Evolutionary conservation across 2,888 invertebrate genomes (phyloP), one percentile per base, ranked within the genome.

Genomic region (Leptinotarsa tumamoca): DNA sequence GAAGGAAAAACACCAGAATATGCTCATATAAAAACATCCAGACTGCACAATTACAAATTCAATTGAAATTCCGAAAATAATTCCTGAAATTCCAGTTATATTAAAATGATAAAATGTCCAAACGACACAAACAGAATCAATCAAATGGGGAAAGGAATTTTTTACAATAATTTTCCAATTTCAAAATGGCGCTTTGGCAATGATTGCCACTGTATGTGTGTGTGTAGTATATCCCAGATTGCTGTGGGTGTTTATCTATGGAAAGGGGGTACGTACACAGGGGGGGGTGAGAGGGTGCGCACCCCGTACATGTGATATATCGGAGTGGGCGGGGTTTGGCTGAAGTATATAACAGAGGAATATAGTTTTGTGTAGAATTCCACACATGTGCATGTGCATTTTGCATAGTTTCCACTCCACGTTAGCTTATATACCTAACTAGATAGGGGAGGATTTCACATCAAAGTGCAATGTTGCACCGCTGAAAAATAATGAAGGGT

Each of bases 291-390:
- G 81, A 83, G 83, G 84, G 83, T 77, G 81, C 79, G 81, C 82
- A 76, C 81, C 80, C 80, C 78, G 82, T 81, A 82, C 83, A 85
- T 84, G 84, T 85, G 83, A 84, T 83, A 84, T 82, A 83, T 84
- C 80, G 80, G 79, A 77, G 81, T 76, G 80, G 85, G 85, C 84
- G 85, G 85, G 77, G 84, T 83, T 81, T 82, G 81, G 83, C 82
- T 82, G 81, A 76, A 85, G 84, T 87, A 84, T 85, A 85, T 85
- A 83, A 82, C 81, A 83, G 84, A 69, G 80, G 78, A 85, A 85
- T 84, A 83, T 83, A 86, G 85, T 86, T 85, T 86, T 85, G 85
- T 77, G 79, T 78, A 75, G 78, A 73, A 78, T 76, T 79, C 78
- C 78, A 77, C 79, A 79, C 80, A 81, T 66, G 68, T 67, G 67